These are phyloP conservation scores for Chaitophorus viminalis DNA, from an alignment of 2,888 invertebrate species.

Conservation along the genomic window DNA sequence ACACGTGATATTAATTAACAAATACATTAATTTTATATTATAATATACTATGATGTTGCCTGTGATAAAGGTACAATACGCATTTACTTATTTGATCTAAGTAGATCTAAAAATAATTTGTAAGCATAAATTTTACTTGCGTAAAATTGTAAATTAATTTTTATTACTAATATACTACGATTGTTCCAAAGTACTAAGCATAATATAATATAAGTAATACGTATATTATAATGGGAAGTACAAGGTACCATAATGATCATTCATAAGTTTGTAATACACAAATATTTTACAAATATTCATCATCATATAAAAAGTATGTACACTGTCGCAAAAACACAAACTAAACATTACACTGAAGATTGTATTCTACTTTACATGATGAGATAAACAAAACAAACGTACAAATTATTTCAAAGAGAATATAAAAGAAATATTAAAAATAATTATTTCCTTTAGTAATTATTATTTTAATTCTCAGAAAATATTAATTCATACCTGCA, in stretches of 20 bases:
- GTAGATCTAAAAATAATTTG: background rate
- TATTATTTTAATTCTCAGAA: background rate
- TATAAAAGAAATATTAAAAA: background rate
- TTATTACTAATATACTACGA: background rate
- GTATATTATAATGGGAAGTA: too few species aligned
- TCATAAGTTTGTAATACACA: too few species aligned
- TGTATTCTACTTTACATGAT: too few species aligned
- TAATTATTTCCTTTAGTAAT: background rate
- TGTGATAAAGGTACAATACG: background rate
- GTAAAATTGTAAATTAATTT: background rate
- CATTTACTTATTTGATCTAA: background rate
- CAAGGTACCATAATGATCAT: too few species aligned
- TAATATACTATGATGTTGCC: too few species aligned
- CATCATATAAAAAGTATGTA: too few species aligned
- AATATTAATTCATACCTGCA: background rate
- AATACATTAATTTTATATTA: too few species aligned
- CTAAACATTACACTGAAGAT: too few species aligned
- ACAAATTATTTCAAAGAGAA: background rate
- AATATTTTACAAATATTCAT: too few species aligned
- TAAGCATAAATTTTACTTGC: background rate
- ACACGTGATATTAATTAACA: too few species aligned
- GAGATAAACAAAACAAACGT: too few species aligned
- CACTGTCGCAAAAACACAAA: too few species aligned
- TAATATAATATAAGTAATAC: background rate
- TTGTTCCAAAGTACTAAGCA: background rate